Conservation (phyloP, 2,113 vertebrate genomes). For the Plestiodon gilberti region DNA sequence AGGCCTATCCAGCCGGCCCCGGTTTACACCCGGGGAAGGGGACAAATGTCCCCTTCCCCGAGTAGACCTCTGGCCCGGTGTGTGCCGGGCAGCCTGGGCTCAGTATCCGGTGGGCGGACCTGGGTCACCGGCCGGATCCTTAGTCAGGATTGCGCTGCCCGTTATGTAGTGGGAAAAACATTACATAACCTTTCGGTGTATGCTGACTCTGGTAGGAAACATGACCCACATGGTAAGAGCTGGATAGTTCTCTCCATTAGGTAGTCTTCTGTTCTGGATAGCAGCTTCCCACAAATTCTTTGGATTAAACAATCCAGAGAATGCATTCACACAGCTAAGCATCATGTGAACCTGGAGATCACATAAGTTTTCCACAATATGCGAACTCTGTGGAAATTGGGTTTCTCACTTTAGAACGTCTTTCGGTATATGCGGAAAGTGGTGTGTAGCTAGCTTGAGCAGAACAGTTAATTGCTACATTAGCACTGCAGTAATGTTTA, state of each 20-base stretch:
- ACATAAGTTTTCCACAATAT: neutral
- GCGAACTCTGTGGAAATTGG: neutral
- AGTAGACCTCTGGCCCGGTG: too few species aligned
- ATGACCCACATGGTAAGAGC: neutral
- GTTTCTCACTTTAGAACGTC: neutral
- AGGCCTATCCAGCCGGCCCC: too few species aligned
- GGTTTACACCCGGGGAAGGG: too few species aligned
- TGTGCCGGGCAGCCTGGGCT: too few species aligned
- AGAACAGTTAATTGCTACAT: slow-evolving; percentile 7
- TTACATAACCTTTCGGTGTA: too few species aligned
- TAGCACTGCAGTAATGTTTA: neutral
- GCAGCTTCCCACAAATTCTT: neutral
- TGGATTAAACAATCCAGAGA: neutral
- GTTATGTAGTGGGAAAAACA: neutral
- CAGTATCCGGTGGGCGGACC: too few species aligned
- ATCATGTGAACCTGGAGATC: neutral
- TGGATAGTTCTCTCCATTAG: neutral
- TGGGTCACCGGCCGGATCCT: too few species aligned
- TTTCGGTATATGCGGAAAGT: neutral
- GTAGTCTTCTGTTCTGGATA: neutral
- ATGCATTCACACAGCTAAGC: neutral
- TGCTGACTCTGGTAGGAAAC: neutral
- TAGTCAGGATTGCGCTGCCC: too few species aligned
- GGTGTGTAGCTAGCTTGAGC: neutral
- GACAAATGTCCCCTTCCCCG: too few species aligned